Percentiles rank a stretch among this genome's conserved stretches.
These are phyloP conservation scores for Hippocampus zosterae DNA, from an alignment of 2,113 vertebrate species.

Conservation along the genomic window DNA sequence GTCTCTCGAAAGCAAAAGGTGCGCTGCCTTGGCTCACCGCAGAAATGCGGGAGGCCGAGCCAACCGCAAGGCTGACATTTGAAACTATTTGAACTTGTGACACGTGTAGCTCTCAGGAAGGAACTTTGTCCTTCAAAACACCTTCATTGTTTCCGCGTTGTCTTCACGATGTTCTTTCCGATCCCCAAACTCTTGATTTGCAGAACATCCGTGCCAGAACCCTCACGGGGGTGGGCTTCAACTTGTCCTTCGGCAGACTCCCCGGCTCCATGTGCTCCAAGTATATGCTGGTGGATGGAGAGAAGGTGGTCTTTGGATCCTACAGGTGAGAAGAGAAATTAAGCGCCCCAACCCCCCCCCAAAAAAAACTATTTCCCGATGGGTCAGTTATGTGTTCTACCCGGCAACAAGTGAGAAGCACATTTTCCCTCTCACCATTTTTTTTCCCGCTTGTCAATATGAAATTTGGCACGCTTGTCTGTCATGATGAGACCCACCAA, in stretches of 20 bases:
- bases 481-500: no score
- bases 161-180: no score
- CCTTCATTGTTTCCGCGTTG: no score
- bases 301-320: slow-evolving; percentile 89
- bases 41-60: neutral
- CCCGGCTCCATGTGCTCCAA: slow-evolving; percentile 79
- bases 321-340: slow-evolving; percentile 72
- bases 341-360: neutral
- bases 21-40: neutral
- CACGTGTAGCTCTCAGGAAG: neutral
- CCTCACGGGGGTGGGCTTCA: slow-evolving; percentile 81
- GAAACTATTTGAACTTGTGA: neutral
- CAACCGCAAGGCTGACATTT: neutral
- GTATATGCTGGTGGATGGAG: slow-evolving; percentile 93
- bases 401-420: neutral
- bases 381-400: neutral
- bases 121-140: neutral
- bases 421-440: neutral
- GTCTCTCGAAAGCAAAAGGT: neutral
- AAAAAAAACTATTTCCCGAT: neutral
- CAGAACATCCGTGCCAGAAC: slow-evolving; percentile 85
- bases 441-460: no score
- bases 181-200: neutral
- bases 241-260: slow-evolving; percentile 79
- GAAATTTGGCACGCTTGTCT: no score